Evolutionary conservation across 1,140 invertebrate genomes (phyloP).

Genomic region (Solenopsis fugax): DNA sequence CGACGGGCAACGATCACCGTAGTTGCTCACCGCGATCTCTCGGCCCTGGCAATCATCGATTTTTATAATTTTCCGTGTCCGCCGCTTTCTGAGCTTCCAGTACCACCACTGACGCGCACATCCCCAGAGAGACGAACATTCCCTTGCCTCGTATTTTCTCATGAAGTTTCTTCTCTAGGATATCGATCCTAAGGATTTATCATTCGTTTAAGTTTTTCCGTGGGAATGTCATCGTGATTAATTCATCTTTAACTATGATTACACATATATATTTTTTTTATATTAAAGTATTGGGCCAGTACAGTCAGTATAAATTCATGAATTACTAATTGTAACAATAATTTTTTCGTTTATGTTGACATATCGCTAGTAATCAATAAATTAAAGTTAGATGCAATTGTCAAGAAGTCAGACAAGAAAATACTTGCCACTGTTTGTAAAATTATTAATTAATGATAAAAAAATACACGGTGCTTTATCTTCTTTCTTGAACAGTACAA

Average conservation of each 20-base stretch:
- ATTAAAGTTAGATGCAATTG: not conserved
- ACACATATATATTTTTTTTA: not conserved
- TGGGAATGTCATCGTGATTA: not conserved
- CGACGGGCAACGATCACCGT: conserved; percentile 54
- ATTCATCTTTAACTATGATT: not conserved
- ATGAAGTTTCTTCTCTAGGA: conserved; percentile 12
- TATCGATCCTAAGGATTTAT: not conserved
- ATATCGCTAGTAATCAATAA: not conserved
- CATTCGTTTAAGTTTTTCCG: not conserved
- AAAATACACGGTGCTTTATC: too few relatives aligned
- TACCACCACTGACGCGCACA: not conserved
- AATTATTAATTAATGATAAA: not conserved
- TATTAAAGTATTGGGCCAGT: not conserved
- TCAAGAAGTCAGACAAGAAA: not conserved
- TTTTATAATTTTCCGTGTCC: conserved; percentile 78
- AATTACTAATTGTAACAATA: conserved; percentile 5
- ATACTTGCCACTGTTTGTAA: not conserved
- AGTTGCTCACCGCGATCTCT: conserved; percentile 61
- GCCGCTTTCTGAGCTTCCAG: conserved; percentile 21
- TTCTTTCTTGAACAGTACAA: too few relatives aligned
- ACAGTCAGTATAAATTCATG: not conserved
- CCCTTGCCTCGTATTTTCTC: not conserved
- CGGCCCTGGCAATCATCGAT: conserved; percentile 75
- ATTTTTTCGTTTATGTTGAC: not conserved
- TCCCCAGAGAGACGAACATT: not conserved